These are phyloP conservation scores for Ips typographus DNA, from an alignment of 1,140 invertebrate genomes.

Conservation along the genomic window DNA sequence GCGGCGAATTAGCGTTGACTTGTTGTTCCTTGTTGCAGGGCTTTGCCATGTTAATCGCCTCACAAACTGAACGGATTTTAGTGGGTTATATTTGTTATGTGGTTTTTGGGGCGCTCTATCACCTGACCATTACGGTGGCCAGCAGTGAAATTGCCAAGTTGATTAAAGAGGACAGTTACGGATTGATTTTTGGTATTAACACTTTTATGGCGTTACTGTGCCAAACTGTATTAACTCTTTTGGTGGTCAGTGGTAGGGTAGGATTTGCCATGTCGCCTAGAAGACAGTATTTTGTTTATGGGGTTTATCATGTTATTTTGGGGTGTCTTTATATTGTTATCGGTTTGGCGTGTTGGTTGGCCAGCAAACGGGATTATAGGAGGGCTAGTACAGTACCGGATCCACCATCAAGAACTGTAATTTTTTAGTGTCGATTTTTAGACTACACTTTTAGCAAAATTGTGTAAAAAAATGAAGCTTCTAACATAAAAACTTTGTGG, in stretches of 20 bases:
- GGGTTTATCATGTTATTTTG: conserved; percentile 60
- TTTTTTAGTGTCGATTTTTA: conserved; percentile 10
- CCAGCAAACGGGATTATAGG: conserved; percentile 44
- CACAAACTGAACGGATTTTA: conserved; percentile 64
- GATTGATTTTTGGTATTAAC: conserved; percentile 88
- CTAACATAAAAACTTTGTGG: too few species aligned
- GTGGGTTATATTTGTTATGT: conserved; percentile 76
- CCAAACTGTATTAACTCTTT: conserved; percentile 74
- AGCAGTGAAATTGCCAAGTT: conserved; percentile 83
- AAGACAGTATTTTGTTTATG: conserved; percentile 64
- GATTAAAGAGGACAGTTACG: conserved; percentile 80
- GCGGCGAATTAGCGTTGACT: conserved; percentile 50
- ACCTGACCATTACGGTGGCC: conserved; percentile 82
- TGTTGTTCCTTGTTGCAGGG: conserved; percentile 63
- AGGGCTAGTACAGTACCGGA: conserved; percentile 36
- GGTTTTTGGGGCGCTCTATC: conserved; percentile 75
- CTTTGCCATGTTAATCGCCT: conserved; percentile 62
- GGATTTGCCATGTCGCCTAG: conserved; percentile 52
- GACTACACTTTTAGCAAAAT: too few species aligned
- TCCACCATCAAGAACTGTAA: conserved; percentile 16
- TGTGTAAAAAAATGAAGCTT: too few species aligned
- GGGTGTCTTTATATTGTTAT: conserved; percentile 54
- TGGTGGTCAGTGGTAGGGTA: conserved; percentile 59
- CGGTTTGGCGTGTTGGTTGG: conserved; percentile 46
- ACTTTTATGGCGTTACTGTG: conserved; percentile 77